Evolutionary conservation across 2,113 vertebrate genomes (phyloP).

Genomic region (Lasiurus borealis): DNA sequence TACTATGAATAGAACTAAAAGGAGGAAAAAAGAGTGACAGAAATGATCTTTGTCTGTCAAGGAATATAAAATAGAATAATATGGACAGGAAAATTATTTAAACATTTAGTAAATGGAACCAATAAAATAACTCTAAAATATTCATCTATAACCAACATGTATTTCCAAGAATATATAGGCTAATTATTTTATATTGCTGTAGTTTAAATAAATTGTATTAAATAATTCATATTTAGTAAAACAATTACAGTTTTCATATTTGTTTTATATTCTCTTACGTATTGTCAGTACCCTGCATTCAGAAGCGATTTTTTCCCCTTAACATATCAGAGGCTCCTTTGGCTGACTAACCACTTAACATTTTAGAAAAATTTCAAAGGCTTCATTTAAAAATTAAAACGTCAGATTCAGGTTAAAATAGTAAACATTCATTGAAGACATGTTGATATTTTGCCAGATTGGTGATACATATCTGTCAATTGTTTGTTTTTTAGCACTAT

Average conservation of each 20-base stretch:
- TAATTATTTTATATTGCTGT: neutral
- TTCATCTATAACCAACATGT: neutral
- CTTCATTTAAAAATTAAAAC: constrained; percentile 17
- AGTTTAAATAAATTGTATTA: neutral
- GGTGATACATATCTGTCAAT: neutral
- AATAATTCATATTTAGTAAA: constrained; percentile 16
- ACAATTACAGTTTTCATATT: neutral
- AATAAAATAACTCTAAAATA: neutral
- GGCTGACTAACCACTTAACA: neutral
- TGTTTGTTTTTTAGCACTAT: neutral
- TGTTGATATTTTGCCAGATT: neutral
- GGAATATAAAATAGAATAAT: neutral
- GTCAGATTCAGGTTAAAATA: neutral
- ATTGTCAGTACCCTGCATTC: neutral
- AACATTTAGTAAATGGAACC: neutral
- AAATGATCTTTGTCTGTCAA: neutral
- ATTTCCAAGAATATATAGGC: neutral
- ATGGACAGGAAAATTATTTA: constrained; percentile 10
- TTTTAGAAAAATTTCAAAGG: constrained; percentile 23
- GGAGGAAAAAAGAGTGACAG: neutral
- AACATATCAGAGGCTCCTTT: neutral
- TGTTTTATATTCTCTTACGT: neutral
- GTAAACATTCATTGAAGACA: neutral
- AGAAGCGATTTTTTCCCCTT: neutral
- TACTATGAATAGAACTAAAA: neutral